phyloP scores from a whole-genome alignment of 92 coral and sea anemone species.

The Muricea muricata region DNA sequence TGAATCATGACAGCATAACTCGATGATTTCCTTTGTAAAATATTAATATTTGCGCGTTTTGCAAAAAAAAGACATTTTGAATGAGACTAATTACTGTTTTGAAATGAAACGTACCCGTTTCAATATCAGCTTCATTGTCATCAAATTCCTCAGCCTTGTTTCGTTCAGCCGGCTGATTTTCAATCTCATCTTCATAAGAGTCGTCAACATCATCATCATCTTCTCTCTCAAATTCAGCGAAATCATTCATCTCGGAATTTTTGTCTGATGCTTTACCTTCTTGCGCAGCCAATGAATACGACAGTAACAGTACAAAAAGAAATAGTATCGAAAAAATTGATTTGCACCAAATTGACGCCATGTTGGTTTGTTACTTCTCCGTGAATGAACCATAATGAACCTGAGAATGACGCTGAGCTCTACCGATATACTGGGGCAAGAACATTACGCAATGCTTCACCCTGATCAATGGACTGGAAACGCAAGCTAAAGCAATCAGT shows the following conservation, averaged over 20 bases:
- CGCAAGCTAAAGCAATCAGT: too few species aligned
- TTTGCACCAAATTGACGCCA: conserved; percentile 14
- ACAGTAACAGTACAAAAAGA: not conserved
- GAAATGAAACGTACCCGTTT: conserved; percentile 17
- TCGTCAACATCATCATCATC: conserved; percentile 97
- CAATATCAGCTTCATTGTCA: conserved; percentile 60
- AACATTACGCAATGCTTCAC: too few species aligned
- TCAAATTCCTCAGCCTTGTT: not conserved
- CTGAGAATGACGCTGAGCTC: too few species aligned
- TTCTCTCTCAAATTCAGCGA: conserved; percentile 98
- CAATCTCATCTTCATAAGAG: conserved; percentile 8
- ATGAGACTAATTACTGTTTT: too few species aligned
- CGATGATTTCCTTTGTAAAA: too few species aligned
- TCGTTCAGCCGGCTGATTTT: not conserved
- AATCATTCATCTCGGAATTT: conserved; percentile 65
- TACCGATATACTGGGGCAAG: too few species aligned
- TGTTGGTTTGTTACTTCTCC: conserved; percentile 1
- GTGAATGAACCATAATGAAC: too few species aligned
- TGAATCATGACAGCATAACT: too few species aligned
- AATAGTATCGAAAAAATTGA: not conserved
- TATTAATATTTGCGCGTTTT: too few species aligned
- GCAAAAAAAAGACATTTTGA: too few species aligned
- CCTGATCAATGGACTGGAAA: too few species aligned
- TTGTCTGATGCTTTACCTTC: conserved; percentile 5
- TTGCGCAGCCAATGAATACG: not conserved